These are phyloP conservation scores for Leptobrachium ailaonicum DNA, from an alignment of 2,113 vertebrate genomes.

Conservation along the genomic window DNA sequence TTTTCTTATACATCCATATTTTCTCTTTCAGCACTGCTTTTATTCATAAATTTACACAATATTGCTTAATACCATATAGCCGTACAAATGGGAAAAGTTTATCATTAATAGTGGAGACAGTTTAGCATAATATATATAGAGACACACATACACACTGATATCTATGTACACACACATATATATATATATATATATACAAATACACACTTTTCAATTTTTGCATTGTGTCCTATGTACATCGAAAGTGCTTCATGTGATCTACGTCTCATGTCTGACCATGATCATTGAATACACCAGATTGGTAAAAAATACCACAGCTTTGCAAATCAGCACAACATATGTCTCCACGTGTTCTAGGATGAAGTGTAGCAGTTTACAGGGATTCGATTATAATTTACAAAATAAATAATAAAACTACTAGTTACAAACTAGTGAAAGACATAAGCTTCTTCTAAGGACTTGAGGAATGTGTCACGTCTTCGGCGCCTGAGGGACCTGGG, in stretches of 20 bases:
- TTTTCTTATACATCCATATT: constrained; percentile 55
- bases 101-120: constrained; percentile 7
- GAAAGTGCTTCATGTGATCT: constrained; percentile 75
- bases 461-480: too few species aligned
- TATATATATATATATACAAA: constrained; percentile 54
- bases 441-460: too few species aligned
- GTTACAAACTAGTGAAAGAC: too few species aligned
- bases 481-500: too few species aligned
- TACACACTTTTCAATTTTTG: constrained; percentile 58
- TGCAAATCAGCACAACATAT: constrained; percentile 69
- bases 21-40: constrained; percentile 53
- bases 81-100: constrained; percentile 74
- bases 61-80: constrained; percentile 75
- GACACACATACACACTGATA: constrained; percentile 52
- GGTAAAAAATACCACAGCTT: constrained; percentile 66
- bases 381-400: constrained; percentile 80
- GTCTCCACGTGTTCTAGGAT: constrained; percentile 71
- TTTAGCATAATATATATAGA: constrained; percentile 33
- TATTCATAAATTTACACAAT: constrained; percentile 69
- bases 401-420: constrained; percentile 84
- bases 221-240: constrained; percentile 74
- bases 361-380: constrained; percentile 76
- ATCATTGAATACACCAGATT: constrained; percentile 68
- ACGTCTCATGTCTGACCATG: constrained; percentile 66
- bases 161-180: not conserved